Conservation (phyloP, 2,113 vertebrate species). For the Cathartes aura region DNA sequence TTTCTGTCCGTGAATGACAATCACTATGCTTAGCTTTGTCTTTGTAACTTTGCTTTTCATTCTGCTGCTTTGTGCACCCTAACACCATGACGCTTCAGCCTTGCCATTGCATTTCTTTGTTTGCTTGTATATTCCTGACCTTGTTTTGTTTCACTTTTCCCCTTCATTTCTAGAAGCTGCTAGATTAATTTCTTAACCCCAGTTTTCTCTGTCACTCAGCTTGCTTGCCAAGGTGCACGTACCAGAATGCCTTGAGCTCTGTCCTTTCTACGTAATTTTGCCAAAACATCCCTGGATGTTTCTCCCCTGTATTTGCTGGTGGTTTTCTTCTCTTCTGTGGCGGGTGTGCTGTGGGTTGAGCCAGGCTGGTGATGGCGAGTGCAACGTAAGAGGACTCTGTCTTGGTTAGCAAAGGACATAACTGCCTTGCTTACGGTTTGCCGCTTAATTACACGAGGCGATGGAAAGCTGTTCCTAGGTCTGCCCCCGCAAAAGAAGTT, state of each 20-base stretch:
- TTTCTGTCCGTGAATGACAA: background rate
- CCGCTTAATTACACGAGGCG: rapidly evolving
- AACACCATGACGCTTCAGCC: background rate
- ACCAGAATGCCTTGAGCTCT: background rate
- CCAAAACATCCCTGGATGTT: background rate
- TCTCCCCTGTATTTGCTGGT: background rate
- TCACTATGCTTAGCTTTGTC: background rate
- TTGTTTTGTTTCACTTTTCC: background rate
- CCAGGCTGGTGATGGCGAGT: background rate
- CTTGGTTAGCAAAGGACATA: background rate
- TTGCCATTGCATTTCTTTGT: background rate
- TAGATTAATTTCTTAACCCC: background rate
- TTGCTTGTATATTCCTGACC: background rate
- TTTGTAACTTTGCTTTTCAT: background rate
- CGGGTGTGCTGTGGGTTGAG: background rate
- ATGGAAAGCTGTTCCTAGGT: background rate
- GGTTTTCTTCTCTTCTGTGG: background rate
- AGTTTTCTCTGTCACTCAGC: background rate
- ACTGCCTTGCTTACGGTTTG: background rate
- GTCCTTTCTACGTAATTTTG: background rate
- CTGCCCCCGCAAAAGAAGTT: background rate
- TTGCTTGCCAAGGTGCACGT: background rate
- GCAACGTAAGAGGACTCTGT: rapidly evolving
- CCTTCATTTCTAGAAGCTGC: background rate
- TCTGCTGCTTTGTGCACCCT: background rate